These are phyloP conservation scores for Campylomormyrus tamandua DNA, from an alignment of 2,113 vertebrate species.

Conservation along the genomic window DNA sequence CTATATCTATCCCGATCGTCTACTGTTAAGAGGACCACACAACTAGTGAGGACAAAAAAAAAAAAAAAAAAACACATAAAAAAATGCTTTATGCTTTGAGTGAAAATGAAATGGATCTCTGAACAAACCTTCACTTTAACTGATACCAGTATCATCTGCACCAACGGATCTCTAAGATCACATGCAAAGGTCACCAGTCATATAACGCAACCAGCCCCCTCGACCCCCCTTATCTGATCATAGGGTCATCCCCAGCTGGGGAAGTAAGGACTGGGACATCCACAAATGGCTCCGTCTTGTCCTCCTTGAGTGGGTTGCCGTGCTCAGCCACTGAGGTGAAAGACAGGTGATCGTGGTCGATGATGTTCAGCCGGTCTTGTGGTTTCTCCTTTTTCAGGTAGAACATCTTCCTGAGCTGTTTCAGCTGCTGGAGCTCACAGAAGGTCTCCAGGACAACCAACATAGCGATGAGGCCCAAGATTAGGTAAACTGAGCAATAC, in stretches of 20 bases:
- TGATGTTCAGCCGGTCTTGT: constrained; percentile 75
- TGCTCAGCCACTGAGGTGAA: constrained; percentile 79
- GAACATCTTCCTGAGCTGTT: constrained; percentile 89
- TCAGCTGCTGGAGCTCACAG: constrained; percentile 91
- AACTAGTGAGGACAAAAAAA: background rate
- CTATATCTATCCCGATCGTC: background rate
- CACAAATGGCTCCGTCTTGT: constrained; percentile 73
- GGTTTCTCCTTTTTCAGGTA: constrained; percentile 89
- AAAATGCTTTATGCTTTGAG: background rate
- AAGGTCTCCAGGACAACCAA: constrained; percentile 93
- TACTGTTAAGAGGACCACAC: background rate
- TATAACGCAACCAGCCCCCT: no score
- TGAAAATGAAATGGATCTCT: background rate
- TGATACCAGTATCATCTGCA: background rate
- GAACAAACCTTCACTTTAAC: background rate
- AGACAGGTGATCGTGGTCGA: constrained; percentile 87
- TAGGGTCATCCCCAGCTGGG: constrained; percentile 56
- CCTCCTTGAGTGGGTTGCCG: constrained; percentile 55
- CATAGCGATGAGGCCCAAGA: constrained; percentile 87
- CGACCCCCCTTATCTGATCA: constrained; percentile 60
- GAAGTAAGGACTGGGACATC: constrained; percentile 51
- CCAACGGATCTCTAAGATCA: background rate
- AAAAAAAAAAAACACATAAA: background rate
- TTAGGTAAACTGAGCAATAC: constrained; percentile 69
- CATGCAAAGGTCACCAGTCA: background rate